phyloP scores from a whole-genome alignment of 2,888 invertebrate genomes.

The Dryobota labecula region DNA sequence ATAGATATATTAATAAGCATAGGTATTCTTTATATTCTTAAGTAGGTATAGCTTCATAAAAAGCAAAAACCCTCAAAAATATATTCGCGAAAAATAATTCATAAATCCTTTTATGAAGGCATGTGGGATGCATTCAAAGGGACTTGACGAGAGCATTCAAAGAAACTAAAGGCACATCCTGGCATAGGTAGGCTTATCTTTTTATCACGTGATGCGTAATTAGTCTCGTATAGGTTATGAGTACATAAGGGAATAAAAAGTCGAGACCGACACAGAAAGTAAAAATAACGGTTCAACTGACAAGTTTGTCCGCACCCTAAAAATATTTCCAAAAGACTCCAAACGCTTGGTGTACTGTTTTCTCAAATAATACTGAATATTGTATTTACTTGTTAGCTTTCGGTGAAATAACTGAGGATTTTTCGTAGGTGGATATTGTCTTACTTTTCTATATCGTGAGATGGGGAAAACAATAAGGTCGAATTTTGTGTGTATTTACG shows the following conservation, averaged over 20 bases:
- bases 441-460: conserved; percentile 35
- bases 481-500: background rate
- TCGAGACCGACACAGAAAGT: background rate
- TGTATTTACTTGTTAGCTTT: conserved; percentile 62
- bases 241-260: background rate
- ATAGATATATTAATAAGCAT: background rate
- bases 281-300: background rate
- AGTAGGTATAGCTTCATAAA: background rate
- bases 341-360: conserved; percentile 45
- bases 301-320: conserved; percentile 34
- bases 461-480: conserved; percentile 26
- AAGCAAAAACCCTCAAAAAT: too few species aligned
- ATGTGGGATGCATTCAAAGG: background rate
- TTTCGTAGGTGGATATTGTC: conserved; percentile 38
- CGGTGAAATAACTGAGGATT: conserved; percentile 33
- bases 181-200: background rate
- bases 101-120: background rate
- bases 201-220: background rate
- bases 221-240: background rate
- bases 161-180: background rate
- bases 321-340: conserved; percentile 59
- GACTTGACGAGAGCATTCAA: background rate
- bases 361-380: conserved; percentile 65
- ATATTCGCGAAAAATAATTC: conserved; percentile 1
- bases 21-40: too few species aligned